These are phyloP conservation scores for Leptestheria dahalacensis DNA, from an alignment of 1,140 invertebrate genomes.

Conservation along the genomic window DNA sequence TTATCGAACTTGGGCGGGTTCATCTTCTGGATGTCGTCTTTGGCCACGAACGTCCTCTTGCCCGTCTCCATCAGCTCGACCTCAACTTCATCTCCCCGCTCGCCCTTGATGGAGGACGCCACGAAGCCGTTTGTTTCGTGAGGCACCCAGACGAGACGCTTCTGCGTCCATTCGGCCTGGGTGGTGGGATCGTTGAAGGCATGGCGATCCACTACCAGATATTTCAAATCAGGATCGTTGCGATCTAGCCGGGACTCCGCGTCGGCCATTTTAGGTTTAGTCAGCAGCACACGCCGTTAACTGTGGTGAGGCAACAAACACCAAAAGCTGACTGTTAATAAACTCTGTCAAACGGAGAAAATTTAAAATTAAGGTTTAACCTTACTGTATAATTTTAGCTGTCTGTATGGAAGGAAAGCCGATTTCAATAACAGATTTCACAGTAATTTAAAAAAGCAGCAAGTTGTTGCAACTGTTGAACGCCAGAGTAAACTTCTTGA, in stretches of 20 bases:
- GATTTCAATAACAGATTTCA: no score
- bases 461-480: background rate
- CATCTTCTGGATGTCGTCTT: slow-evolving; percentile 99
- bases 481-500: background rate
- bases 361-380: no score
- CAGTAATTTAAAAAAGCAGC: no score
- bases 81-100: slow-evolving; percentile 88
- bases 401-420: no score
- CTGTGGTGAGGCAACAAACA: background rate
- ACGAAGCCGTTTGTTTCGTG: slow-evolving; percentile 93
- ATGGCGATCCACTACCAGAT: slow-evolving; percentile 83
- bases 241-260: slow-evolving; percentile 41
- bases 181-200: slow-evolving; percentile 89
- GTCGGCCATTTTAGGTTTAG: slow-evolving; percentile 13
- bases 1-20: slow-evolving; percentile 99
- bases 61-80: slow-evolving; percentile 93
- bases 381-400: no score
- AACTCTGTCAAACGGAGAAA: no score
- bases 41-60: slow-evolving; percentile 68
- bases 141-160: slow-evolving; percentile 94
- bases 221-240: slow-evolving; percentile 83
- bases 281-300: background rate
- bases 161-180: slow-evolving; percentile 98
- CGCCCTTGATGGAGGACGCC: slow-evolving; percentile 83
- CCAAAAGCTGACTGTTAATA: no score